Percentiles rank a stretch among this genome's conserved stretches.
Conservation (phyloP, 2,797 vertebrate genomes). For the Spinus olivaceus region DNA sequence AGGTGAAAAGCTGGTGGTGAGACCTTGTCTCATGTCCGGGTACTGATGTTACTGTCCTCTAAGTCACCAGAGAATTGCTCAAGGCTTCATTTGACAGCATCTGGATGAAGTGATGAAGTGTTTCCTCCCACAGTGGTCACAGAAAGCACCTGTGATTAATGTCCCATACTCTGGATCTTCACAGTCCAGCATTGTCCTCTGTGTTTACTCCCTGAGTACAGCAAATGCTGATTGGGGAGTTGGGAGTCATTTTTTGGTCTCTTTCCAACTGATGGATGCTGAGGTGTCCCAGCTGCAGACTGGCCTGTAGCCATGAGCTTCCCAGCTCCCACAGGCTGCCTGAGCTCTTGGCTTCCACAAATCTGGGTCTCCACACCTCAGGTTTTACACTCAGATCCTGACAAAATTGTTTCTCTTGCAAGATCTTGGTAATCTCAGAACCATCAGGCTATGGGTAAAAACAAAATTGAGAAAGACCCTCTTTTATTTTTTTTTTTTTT, state of each 20-base stretch:
- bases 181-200: background rate
- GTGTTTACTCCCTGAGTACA: background rate
- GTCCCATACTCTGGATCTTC: background rate
- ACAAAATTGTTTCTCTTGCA: background rate
- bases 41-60: background rate
- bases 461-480: background rate
- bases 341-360: background rate
- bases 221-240: background rate
- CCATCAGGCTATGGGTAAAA: background rate
- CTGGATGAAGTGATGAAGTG: background rate
- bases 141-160: background rate
- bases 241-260: background rate
- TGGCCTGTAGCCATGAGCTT: background rate
- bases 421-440: background rate
- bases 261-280: background rate
- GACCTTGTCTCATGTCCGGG: background rate
- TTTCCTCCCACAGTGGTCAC: background rate
- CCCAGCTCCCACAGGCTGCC: rapidly evolving
- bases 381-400: background rate
- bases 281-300: background rate
- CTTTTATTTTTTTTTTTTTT: background rate
- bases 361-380: background rate
- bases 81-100: background rate
- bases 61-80: background rate
- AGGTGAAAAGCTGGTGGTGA: background rate